Base-by-base conservation (phyloP, 2,797 vertebrate species). In the Geotrypetes seraphini region DNA sequence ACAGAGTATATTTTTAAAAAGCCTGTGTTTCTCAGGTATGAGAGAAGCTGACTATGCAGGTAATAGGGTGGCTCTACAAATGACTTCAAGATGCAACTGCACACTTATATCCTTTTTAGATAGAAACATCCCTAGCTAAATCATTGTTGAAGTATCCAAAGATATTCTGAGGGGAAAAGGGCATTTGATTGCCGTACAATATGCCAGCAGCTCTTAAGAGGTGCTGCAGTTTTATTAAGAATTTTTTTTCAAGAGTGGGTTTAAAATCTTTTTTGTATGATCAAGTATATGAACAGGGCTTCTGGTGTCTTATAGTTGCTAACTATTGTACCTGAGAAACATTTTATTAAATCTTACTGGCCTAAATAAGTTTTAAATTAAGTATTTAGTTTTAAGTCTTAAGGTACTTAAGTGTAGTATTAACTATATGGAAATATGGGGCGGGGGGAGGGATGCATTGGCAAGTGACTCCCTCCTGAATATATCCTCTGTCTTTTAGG, bases 1-100 rank as follows among this genome's bases (percentile, higher is more conserved):
- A 41, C 25, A 16, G 24, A 43, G 32, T 7, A 12, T 20, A 1
- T 11, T n/a, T n/a, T n/a, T 54, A 63, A 22, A 46, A 59, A 57
- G 38, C 33, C 59, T 82, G 85, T 96, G 91, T 97, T 92, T 95
- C 90, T 95, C 90, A 86, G 91, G 90, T 92, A 88, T 84, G 71
- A 69, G 37, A 46, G 29, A 53, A 68, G 44, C 40, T 50, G 30
- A 63, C 53, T 63, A n/a, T n/a, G n/a, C n/a, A n/a, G n/a, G n/a
- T n/a, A n/a, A n/a, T n/a, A n/a, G n/a, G n/a, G n/a, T n/a, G n/a
- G n/a, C n/a, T n/a, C n/a, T n/a, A n/a, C n/a, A n/a, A n/a, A n/a
- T n/a, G n/a, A n/a, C n/a, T n/a, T n/a, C n/a, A n/a, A n/a, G n/a
- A n/a, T n/a, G n/a, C n/a, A n/a, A n/a, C n/a, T n/a, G n/a, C n/a